Evolutionary conservation across 53 echinoderm and acorn worm genomes (phyloP).

Genomic region (Paelopatides confundens): DNA sequence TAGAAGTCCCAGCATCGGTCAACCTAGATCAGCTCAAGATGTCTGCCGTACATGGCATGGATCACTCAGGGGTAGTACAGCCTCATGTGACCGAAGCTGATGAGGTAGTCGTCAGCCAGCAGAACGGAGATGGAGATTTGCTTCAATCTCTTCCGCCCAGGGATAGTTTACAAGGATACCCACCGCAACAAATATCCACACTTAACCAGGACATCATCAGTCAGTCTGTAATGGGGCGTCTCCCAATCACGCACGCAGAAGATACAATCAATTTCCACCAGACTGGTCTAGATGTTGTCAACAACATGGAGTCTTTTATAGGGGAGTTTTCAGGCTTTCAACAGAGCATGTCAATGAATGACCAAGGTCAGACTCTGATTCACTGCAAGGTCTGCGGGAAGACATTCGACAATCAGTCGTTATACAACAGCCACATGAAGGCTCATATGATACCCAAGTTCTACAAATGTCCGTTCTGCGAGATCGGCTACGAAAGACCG

Average conservation of each 20-base stretch:
- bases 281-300: background rate
- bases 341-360: slow-evolving; percentile 39
- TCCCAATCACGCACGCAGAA: background rate
- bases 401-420: slow-evolving; percentile 84
- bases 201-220: background rate
- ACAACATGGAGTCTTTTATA: background rate
- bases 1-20: background rate
- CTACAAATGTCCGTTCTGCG: slow-evolving; percentile 95
- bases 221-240: slow-evolving; percentile 20
- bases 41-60: background rate
- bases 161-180: background rate
- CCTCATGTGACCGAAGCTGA: background rate
- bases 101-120: background rate
- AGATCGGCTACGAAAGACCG: slow-evolving; percentile 76
- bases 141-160: background rate
- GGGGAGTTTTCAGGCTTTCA: slow-evolving; percentile 12
- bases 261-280: background rate
- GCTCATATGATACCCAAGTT: slow-evolving; percentile 79
- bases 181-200: background rate
- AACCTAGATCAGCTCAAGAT: too few species aligned
- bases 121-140: background rate
- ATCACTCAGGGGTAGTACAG: background rate
- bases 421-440: slow-evolving; percentile 85
- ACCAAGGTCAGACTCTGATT: slow-evolving; percentile 25
- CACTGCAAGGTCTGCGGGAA: slow-evolving; percentile 76